These are phyloP conservation scores for Scarus forsteni DNA, from an alignment of 2,797 vertebrate genomes.

Conservation along the genomic window DNA sequence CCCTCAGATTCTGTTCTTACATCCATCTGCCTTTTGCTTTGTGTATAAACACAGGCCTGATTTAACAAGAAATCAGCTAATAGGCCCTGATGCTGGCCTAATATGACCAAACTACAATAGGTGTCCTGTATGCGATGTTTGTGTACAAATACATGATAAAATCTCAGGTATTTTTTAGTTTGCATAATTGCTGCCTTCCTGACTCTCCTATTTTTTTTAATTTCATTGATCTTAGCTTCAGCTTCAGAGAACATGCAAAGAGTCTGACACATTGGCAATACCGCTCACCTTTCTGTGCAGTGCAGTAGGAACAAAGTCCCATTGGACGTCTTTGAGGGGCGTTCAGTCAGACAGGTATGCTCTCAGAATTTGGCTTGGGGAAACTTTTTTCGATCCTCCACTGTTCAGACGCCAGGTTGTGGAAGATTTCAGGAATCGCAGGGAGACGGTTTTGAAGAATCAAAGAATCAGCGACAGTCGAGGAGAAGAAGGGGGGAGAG, in stretches of 20 bases:
- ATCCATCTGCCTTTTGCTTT: slow-evolving; percentile 67
- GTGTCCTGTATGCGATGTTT: slow-evolving; percentile 30
- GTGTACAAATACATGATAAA: slow-evolving; percentile 28
- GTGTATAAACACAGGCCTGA: slow-evolving; percentile 68
- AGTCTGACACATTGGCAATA: slow-evolving; percentile 33
- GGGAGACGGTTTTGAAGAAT: slow-evolving; percentile 46
- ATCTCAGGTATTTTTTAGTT: slow-evolving; percentile 15
- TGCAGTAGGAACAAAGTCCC: slow-evolving; percentile 43
- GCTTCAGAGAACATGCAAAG: slow-evolving; percentile 28
- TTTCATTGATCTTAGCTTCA: slow-evolving; percentile 26
- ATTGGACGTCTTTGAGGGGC: slow-evolving; percentile 55
- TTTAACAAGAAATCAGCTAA: slow-evolving; percentile 67
- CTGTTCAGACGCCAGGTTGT: slow-evolving; percentile 45
- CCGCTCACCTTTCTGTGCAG: slow-evolving; percentile 24
- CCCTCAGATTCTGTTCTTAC: slow-evolving; percentile 67
- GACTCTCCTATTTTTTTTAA: slow-evolving; percentile 26
- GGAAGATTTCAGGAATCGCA: slow-evolving; percentile 46
- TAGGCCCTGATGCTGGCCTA: slow-evolving; percentile 54
- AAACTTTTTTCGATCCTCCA: slow-evolving; percentile 31
- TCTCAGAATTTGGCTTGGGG: slow-evolving; percentile 38
- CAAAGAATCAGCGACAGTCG: slow-evolving; percentile 33
- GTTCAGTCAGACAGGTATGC: slow-evolving; percentile 39
- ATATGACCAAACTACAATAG: slow-evolving; percentile 63
- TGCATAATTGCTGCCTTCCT: slow-evolving; percentile 27
- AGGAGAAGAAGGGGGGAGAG: background rate